Base-by-base conservation (phyloP, 2,888 invertebrate species). In the Erebia aethiops region DNA sequence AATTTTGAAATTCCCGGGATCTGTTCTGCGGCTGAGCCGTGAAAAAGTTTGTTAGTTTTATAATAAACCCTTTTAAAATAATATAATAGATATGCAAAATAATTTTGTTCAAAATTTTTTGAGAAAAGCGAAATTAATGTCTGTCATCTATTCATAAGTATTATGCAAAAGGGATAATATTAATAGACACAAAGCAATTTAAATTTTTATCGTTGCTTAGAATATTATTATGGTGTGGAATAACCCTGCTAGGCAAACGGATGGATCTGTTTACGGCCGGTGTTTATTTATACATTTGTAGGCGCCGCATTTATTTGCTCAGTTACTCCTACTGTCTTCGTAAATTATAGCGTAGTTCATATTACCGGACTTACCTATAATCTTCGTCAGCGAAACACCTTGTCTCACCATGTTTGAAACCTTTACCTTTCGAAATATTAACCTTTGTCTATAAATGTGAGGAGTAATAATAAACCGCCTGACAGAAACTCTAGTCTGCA, bases 241-340 rank as follows among this genome's bases (percentile, higher is more conserved):
- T 67, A 46, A 46, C 66, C 54, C 66, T 63, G 69, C 56, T 57
- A 46, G 26, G 51, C 51, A 65, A 71, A 76, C 75, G 77, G 77
- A 77, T 65, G 74, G 65, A 71, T 75, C 74, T 74, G 74, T 74
- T 79, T 49, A 62, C 67, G 81, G 81, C 84, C 86, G 80, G 82
- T 88, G 77, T 84, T 90, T 90, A 90, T 89, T 87, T 88, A 86
- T 85, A 83, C 87, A 89, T 90, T 87, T 86, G 78, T 78, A 76
- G 79, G 80, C 82, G 81, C 80, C 82, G 76, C 77, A 77, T 79
- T 56, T 81, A 79, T 82, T 81, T 80, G 76, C 70, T 75, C 74
- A 70, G 77, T 75, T 77, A 79, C 80, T 82, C 83, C 52, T 35
- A 26, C 35, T 35, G 9, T 13, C 35, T n/a, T 52, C 35, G n/a